Base-by-base conservation (phyloP, 1,140 invertebrate genomes). In the Drosophila teissieri region DNA sequence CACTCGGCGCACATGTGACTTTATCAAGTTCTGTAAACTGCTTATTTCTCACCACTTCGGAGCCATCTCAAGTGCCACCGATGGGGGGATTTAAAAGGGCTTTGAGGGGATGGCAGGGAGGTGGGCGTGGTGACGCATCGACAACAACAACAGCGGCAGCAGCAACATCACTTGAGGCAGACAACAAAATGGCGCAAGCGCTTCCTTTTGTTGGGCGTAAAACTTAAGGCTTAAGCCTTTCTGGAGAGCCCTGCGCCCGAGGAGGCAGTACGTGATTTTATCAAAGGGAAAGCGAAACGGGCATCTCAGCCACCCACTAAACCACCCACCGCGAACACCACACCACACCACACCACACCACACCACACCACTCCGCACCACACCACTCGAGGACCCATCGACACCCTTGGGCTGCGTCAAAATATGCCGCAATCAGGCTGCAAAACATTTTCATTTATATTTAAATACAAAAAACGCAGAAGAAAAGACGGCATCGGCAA, bases 381-480 rank as follows among this genome's bases (percentile, higher is more conserved):
- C 19, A 19, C 31, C 31, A 31, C 49, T 19, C 17, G 14, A 24
- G 19, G 19, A 24, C 37, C 17, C 19, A 15, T 79, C 36, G 63
- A 70, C 61, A 48, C 74, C 80, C 75, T 53, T 65, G 77, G 83
- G 84, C 80, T 88, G 83, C 84, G 76, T 88, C 83, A 88, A 88
- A 88, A 88, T 88, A 88, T 88, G 84, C 83, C 83, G 84, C 83
- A 89, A 88, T 88, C 84, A 77, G 80, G 72, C 83, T 89, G 83
- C 83, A 88, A 88, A 88, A 83, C 84, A 88, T 88, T 88, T 88
- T 89, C 83, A 88, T 88, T 88, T 88, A 88, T 88, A 88, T 88
- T 88, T 89, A 88, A 88, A 88, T 88, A 89, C 84, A 73, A 82
- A 74, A 63, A 80, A 37, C 53, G 46, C 40, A 11, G 34, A 55